Base-by-base conservation (phyloP, 1,140 invertebrate genomes). In the Drosophila parvula region DNA sequence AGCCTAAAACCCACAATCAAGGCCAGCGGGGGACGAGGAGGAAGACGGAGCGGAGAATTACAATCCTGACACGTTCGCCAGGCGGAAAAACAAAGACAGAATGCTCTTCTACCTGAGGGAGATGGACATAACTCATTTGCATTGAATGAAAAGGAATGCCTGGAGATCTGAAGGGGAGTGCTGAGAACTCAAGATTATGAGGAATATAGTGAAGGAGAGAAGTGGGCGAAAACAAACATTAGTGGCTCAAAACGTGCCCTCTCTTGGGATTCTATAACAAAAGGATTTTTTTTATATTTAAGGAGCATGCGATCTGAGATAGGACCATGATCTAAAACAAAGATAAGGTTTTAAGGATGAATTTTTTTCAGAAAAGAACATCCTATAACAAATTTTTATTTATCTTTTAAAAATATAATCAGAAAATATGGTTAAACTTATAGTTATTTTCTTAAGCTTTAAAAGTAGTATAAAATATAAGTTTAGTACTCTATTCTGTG, bases 1-100 rank as follows among this genome's bases (percentile, higher is more conserved):
- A 80, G 81, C 79, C 84, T 80, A 36, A 68, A 68, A 65, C 75
- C 76, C 76, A 88, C 79, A 86, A 86, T 86, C 83, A 82, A 82
- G 65, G 41, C 68, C 41, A 62, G n/a, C 59, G 74, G 58, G 41
- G 61, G 16, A 32, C 1, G 27, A 65, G 41, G 27, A 5, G n/a
- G 62, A 22, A 3, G 32, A 38, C 50, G 22, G 50, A 48, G 32
- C 36, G 48, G 55, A 51, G 63, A 67, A 76, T 50, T 50, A 43
- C 67, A 34, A 45, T 71, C 65, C 78, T 73, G 78, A 50, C 74
- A 78, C 74, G 74, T 78, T 69, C 57, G 38, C 45, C 50, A 18
- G 36, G 74, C 53, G 36, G 43, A 64, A 64, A 75, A 71, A 70
- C 67, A 71, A 68, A 50, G 51, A 36, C n/a, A 30, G 30, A 69